phyloP scores from a whole-genome alignment of 2,888 invertebrate species.

The Metellina segmentata region DNA sequence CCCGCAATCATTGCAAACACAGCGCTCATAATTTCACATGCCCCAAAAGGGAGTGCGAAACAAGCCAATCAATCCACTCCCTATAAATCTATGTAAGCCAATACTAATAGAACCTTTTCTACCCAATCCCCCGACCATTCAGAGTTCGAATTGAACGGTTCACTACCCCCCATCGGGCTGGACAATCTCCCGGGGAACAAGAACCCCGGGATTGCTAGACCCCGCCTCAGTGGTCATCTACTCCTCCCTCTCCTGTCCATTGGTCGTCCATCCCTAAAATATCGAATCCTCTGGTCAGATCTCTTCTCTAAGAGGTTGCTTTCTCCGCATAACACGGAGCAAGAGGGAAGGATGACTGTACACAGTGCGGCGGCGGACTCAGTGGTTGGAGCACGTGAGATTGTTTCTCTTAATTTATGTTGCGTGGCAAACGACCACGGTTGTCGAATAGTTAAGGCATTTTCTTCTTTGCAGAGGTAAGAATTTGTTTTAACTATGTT shows the following conservation, averaged over 20 bases:
- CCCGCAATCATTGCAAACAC: conserved; percentile 19
- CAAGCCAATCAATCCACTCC: conserved; percentile 53
- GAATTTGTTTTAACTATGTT: background rate
- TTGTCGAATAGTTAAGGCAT: background rate
- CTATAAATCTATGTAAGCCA: conserved; percentile 50
- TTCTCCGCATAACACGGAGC: conserved; percentile 47
- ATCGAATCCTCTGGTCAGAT: conserved; percentile 57
- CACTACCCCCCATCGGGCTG: conserved; percentile 66
- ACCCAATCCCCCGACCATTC: conserved; percentile 36
- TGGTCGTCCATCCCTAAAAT: conserved; percentile 55
- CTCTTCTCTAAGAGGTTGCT: conserved; percentile 44
- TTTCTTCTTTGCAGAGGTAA: background rate
- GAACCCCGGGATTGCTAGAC: conserved; percentile 1
- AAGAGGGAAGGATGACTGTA: conserved; percentile 29
- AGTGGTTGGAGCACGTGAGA: background rate
- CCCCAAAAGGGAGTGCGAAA: background rate
- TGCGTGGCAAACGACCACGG: background rate
- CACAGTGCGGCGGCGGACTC: background rate
- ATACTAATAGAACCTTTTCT: conserved; percentile 31
- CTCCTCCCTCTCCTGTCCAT: conserved; percentile 57
- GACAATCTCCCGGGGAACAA: conserved; percentile 49
- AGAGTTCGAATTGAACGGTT: conserved; percentile 21
- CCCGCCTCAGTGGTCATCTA: conserved; percentile 65
- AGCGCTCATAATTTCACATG: conserved; percentile 31
- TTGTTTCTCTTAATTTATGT: conserved; percentile 16